phyloP scores from a whole-genome alignment of 2,113 vertebrate genomes.

The Oncorhynchus gorbuscha region DNA sequence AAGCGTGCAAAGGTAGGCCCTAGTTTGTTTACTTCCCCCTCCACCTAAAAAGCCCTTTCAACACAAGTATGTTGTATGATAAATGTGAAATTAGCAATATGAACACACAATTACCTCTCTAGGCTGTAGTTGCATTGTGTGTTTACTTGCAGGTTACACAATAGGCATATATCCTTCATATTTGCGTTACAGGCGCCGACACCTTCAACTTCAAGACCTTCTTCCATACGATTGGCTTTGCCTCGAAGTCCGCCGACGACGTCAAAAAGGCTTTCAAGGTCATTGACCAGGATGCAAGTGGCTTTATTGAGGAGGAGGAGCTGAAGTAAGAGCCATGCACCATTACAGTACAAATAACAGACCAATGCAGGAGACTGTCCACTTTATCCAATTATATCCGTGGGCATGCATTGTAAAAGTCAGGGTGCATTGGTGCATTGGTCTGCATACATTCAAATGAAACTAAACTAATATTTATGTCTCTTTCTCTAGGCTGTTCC shows the following conservation, averaged over 20 bases:
- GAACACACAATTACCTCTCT: too few species aligned
- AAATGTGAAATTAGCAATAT: too few species aligned
- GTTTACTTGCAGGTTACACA: too few species aligned
- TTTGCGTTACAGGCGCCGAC: constrained; percentile 66
- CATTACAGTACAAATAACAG: background rate
- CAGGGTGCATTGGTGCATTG: background rate
- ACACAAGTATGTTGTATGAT: too few species aligned
- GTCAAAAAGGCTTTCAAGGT: constrained; percentile 78
- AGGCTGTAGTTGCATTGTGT: too few species aligned
- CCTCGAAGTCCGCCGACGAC: constrained; percentile 68
- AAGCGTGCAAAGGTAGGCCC: constrained; percentile 76
- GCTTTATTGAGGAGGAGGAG: constrained; percentile 83
- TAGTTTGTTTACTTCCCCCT: too few species aligned
- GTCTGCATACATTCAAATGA: background rate
- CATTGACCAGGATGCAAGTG: constrained; percentile 84
- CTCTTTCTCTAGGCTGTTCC: constrained; percentile 69
- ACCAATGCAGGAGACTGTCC: too few species aligned
- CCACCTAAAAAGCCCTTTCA: too few species aligned
- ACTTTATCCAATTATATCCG: too few species aligned
- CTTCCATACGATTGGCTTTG: constrained; percentile 75
- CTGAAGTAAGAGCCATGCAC: constrained; percentile 71
- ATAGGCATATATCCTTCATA: background rate
- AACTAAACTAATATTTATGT: background rate
- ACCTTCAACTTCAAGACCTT: constrained; percentile 80
- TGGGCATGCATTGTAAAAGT: background rate